Evolutionary conservation across 2,797 vertebrate genomes (phyloP).

Genomic region (Aselliscus stoliczkanus): DNA sequence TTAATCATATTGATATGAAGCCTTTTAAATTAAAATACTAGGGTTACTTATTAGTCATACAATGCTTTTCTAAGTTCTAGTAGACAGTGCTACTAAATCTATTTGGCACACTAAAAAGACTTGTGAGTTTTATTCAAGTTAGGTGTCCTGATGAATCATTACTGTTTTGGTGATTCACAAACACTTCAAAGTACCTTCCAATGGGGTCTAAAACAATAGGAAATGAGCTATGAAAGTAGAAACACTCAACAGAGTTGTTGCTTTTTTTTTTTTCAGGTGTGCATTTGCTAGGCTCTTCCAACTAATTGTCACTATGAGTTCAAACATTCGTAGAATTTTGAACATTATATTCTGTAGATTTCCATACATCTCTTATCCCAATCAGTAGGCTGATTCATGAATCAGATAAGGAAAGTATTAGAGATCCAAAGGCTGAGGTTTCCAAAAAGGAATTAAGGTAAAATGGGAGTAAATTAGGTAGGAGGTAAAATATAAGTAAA

Average conservation of each 20-base stretch:
- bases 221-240: neutral
- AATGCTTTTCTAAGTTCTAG: slow-evolving; percentile 27
- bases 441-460: slow-evolving; percentile 58
- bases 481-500: neutral
- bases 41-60: neutral
- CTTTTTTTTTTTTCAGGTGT: neutral
- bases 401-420: slow-evolving; percentile 3
- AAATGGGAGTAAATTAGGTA: neutral
- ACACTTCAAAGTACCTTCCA: neutral
- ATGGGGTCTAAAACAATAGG: neutral
- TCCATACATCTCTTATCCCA: neutral
- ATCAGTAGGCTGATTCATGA: neutral
- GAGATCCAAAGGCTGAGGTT: slow-evolving; percentile 39
- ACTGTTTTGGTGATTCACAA: neutral
- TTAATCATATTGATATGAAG: neutral
- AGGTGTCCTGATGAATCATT: neutral
- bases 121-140: neutral
- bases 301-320: neutral
- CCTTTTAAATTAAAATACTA: neutral
- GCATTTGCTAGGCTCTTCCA: neutral
- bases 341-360: neutral
- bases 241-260: neutral
- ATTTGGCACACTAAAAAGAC: neutral
- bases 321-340: neutral
- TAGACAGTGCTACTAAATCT: neutral